A percentile compares a stretch with the other conserved stretches of the same genome.
Conservation (phyloP, 1,140 invertebrate species). For the Tenebrio molitor region DNA sequence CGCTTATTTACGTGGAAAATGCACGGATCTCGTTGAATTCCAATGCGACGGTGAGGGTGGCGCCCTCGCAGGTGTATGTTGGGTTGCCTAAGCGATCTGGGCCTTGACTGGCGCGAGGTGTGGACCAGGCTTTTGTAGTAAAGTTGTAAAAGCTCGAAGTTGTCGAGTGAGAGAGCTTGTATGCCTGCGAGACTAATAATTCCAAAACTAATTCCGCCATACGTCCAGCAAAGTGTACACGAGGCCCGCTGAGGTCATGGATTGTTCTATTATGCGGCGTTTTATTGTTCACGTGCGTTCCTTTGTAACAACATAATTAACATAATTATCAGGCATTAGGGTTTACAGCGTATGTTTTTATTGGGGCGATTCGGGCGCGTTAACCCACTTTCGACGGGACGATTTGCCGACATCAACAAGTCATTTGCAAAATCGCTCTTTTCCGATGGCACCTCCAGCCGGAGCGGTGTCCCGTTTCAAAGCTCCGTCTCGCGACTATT, state of each 20-base stretch:
- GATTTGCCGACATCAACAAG: background rate
- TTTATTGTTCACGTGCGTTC: conserved; percentile 33
- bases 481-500: conserved; percentile 10
- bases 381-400: conserved; percentile 8
- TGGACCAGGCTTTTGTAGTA: background rate
- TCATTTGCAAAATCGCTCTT: conserved; percentile 1
- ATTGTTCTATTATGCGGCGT: conserved; percentile 28
- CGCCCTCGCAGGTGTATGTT: background rate
- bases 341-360: conserved; percentile 19
- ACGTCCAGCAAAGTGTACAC: conserved; percentile 19
- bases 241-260: background rate
- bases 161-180: conserved; percentile 2
- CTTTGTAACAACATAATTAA: conserved; percentile 24
- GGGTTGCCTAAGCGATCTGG: background rate
- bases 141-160: conserved; percentile 34
- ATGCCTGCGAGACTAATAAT: conserved; percentile 34
- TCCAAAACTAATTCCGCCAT: conserved; percentile 29
- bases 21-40: conserved; percentile 25
- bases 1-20: conserved; percentile 43
- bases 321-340: conserved; percentile 24
- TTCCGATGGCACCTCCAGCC: conserved; percentile 3
- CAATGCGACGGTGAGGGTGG: background rate
- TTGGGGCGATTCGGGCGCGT: conserved; percentile 8
- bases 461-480: conserved; percentile 2
- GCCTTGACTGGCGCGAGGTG: too few relatives aligned